These are phyloP conservation scores for Hippocampus zosterae DNA, from an alignment of 2,113 vertebrate genomes.

Conservation along the genomic window DNA sequence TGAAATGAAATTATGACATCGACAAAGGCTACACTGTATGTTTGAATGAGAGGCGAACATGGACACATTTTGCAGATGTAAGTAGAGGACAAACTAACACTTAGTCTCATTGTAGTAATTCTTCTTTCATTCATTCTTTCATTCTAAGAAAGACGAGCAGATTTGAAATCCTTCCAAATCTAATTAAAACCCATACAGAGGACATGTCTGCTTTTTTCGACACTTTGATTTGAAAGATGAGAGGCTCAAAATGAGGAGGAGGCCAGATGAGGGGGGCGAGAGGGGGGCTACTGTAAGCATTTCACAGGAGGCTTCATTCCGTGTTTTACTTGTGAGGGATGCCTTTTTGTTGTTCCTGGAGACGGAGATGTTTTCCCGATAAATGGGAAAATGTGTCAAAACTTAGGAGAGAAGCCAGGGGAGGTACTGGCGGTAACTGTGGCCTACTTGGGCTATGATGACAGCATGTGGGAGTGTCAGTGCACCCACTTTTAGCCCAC, in stretches of 20 bases:
- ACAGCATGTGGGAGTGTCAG: constrained; percentile 60
- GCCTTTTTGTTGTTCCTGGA: constrained; percentile 68
- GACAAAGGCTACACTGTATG: constrained; percentile 16
- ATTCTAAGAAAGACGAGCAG: constrained; percentile 68
- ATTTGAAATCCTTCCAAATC: constrained; percentile 73
- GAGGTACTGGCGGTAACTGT: constrained; percentile 61
- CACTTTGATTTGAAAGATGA: constrained; percentile 67
- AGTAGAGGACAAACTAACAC: constrained; percentile 59
- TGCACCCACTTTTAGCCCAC: constrained; percentile 30
- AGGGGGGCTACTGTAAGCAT: constrained; percentile 59
- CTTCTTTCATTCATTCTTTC: constrained; percentile 65
- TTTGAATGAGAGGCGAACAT: constrained; percentile 38
- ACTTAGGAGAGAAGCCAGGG: constrained; percentile 62
- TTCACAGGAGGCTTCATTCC: constrained; percentile 66
- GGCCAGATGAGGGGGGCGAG: constrained; percentile 42
- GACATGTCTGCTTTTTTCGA: constrained; percentile 59
- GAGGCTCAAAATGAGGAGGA: constrained; percentile 30
- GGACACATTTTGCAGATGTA: constrained; percentile 46
- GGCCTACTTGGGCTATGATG: constrained; percentile 64
- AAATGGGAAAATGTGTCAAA: constrained; percentile 71
- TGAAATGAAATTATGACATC: constrained; percentile 8
- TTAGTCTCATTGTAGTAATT: constrained; percentile 67
- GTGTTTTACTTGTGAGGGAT: constrained; percentile 50
- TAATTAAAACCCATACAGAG: constrained; percentile 68
- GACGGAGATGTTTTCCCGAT: constrained; percentile 68